Percentiles rank a stretch among this genome's conserved stretches.
Evolutionary conservation across 2,888 invertebrate genomes (phyloP).

Genomic region (Andrena minutula): DNA sequence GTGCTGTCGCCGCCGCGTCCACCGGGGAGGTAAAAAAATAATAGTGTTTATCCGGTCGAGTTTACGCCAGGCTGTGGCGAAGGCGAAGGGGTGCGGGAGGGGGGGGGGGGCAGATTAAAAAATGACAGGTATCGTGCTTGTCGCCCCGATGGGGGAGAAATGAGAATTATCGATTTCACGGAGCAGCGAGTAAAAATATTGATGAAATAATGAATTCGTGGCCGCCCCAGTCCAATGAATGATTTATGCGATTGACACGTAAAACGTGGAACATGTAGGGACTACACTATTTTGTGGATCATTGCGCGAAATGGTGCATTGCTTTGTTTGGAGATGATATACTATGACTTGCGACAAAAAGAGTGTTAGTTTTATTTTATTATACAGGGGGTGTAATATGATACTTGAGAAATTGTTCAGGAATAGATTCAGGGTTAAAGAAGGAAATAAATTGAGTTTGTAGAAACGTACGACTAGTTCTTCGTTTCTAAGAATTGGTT

Average conservation of each 20-base stretch:
- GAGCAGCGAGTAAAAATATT: conserved; percentile 23
- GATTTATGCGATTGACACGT: conserved; percentile 16
- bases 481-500: too few species aligned
- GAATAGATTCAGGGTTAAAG: too few species aligned
- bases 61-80: conserved; percentile 6
- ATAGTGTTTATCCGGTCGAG: conserved; percentile 26
- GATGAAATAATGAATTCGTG: conserved; percentile 8
- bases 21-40: neutral
- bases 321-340: neutral
- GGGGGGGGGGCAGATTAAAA: neutral
- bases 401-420: too few species aligned
- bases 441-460: too few species aligned
- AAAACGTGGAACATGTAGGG: neutral
- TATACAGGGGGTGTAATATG: too few species aligned
- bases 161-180: conserved; percentile 31
- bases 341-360: too few species aligned
- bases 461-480: too few species aligned
- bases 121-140: neutral
- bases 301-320: neutral
- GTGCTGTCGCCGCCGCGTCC: neutral
- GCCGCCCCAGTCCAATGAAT: neutral
- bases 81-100: too few species aligned
- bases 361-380: too few species aligned
- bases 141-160: neutral
- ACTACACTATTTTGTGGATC: neutral